Evolutionary conservation across 2,797 vertebrate genomes (phyloP), one percentile per base, ranked within the genome.

Genomic region (Danio choprae): DNA sequence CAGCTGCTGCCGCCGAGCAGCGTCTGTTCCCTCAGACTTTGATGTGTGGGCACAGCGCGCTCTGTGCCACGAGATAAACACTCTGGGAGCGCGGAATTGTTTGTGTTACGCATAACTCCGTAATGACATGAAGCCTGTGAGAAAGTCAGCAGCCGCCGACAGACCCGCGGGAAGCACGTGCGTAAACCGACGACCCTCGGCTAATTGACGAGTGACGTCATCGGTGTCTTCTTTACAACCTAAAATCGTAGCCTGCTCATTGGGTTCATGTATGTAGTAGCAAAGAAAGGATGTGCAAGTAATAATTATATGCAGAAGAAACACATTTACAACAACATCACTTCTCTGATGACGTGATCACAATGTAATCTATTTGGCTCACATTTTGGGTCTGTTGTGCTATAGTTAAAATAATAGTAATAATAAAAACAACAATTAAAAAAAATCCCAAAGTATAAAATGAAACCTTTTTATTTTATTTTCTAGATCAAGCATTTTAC

Each of bases 11-110:
- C 29, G 87, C 89, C 85, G 90, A 91, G 86, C 86, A 89, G 89
- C 83, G 89, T 92, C 94, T 93, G 91, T 94, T 95, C 93, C 91
- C 92, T 92, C 89, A 88, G 83, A 89, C 94, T 95, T 95, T 95
- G 94, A 95, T 95, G 90, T 91, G 85, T 7, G 86, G 90, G 92
- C 91, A 92, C 86, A 88, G 22, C 43, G 90, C 87, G 65, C 89
- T 92, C 90, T 91, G 93, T 88, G 89, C 90, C 88, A 82, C 62
- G 87, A 94, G 94, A 95, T 94, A 94, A 95, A 94, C 89, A 86
- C 4, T 18, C 87, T 89, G 88, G 83, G 87, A 90, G 88, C 90
- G 88, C 79, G 81, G 75, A 86, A 88, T 91, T 91, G 92, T 92
- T 92, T 93, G 89, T 91, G 88, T 92, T 91, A 83, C 87, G 83